Conservation (phyloP, 2,113 vertebrate genomes). For the Podiceps cristatus region DNA sequence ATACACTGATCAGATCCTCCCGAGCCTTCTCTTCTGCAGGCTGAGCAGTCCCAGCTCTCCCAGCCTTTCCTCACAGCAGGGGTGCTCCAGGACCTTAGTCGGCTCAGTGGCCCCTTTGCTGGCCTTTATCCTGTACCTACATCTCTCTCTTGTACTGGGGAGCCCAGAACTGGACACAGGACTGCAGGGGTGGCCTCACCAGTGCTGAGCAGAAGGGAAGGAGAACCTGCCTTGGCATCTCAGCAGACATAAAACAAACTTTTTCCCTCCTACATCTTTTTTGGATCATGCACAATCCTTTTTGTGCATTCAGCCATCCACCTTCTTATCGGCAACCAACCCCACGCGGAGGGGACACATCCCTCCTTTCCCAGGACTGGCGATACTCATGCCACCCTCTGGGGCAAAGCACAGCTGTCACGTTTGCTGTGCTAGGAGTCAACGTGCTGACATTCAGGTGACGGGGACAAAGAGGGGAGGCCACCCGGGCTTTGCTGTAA, state of each 20-base stretch:
- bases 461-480: background rate
- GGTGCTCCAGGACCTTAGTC: background rate
- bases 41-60: background rate
- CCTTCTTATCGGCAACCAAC: background rate
- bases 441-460: background rate
- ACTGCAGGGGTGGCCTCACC: too few relatives aligned
- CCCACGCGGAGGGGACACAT: background rate
- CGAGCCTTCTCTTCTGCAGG: background rate
- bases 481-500: background rate
- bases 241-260: background rate
- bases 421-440: background rate
- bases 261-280: rapidly evolving
- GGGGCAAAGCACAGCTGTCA: background rate
- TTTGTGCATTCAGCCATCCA: background rate
- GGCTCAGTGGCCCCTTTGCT: background rate
- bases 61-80: background rate
- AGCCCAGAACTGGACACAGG: background rate
- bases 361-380: background rate
- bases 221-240: too few relatives aligned
- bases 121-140: background rate
- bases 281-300: background rate
- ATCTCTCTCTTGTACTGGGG: background rate
- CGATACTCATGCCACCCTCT: background rate
- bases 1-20: background rate
- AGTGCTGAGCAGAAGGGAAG: too few relatives aligned